These are phyloP conservation scores for Apteryx mantelli DNA, from an alignment of 2,113 vertebrate species.

Conservation along the genomic window DNA sequence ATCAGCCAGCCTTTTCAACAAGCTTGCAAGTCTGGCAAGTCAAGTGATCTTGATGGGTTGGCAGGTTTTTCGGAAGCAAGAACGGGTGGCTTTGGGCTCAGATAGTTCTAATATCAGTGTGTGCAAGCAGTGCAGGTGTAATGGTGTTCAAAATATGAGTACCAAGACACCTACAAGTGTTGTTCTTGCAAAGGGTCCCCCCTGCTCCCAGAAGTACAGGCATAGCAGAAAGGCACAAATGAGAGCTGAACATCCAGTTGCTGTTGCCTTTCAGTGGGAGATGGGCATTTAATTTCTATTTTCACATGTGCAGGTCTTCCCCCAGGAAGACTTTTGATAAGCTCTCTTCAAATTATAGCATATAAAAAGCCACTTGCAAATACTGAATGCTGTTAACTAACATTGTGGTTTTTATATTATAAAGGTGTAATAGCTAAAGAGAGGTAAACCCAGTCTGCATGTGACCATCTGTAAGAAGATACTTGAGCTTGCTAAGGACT, in stretches of 20 bases:
- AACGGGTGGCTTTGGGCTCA: not conserved
- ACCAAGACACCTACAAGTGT: not conserved
- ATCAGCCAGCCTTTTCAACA: not conserved
- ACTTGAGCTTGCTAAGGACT: not conserved
- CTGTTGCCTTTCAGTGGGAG: not conserved
- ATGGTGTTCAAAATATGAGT: not conserved
- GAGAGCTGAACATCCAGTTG: not conserved
- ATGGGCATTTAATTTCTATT: not conserved
- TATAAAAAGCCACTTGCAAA: rapidly evolving
- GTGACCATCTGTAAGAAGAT: not conserved
- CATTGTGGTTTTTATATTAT: not conserved
- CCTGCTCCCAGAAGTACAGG: not conserved
- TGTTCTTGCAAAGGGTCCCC: not conserved
- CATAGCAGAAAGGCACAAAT: not conserved
- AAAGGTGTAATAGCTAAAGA: not conserved
- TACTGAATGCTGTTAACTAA: not conserved
- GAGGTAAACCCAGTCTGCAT: rapidly evolving
- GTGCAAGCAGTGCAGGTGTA: not conserved
- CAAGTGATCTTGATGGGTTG: not conserved
- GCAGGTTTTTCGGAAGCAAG: not conserved
- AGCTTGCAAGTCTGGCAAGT: not conserved
- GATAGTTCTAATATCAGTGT: not conserved
- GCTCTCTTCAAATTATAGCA: not conserved
- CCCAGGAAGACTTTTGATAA: not conserved
- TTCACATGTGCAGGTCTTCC: not conserved